phyloP scores from a whole-genome alignment of 2,113 vertebrate genomes.

The Hiodon alosoides region DNA sequence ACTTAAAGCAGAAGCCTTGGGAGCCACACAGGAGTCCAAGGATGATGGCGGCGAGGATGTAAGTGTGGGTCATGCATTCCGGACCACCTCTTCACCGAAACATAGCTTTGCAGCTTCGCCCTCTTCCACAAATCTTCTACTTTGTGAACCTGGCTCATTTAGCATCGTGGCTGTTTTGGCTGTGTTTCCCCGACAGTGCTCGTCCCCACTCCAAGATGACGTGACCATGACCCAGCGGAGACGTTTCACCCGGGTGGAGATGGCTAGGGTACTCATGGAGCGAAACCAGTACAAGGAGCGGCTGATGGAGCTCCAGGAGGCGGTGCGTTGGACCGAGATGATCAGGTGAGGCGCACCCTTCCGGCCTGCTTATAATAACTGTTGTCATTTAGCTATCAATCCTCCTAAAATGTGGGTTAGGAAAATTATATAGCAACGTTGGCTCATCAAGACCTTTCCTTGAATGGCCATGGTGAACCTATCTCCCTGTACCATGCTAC shows the following conservation, averaged over 20 bases:
- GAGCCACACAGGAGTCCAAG: slow-evolving; percentile 83
- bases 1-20: slow-evolving; percentile 86
- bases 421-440: too few relatives aligned
- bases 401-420: too few relatives aligned
- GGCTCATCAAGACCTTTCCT: too few relatives aligned
- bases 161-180: neutral
- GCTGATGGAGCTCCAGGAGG: slow-evolving; percentile 97
- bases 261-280: slow-evolving; percentile 97
- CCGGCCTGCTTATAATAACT: neutral
- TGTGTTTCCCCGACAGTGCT: slow-evolving; percentile 27
- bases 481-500: too few relatives aligned
- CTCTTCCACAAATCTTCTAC: neutral
- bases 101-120: neutral
- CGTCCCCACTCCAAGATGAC: slow-evolving; percentile 74
- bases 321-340: slow-evolving; percentile 97
- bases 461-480: too few relatives aligned
- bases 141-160: neutral
- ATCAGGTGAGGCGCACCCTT: slow-evolving; percentile 69
- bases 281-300: slow-evolving; percentile 97
- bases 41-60: slow-evolving; percentile 90
- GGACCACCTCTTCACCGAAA: neutral
- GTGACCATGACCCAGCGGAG: slow-evolving; percentile 92
- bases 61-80: slow-evolving; percentile 47
- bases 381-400: too few relatives aligned
- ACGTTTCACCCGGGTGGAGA: slow-evolving; percentile 92